Base-by-base conservation (phyloP, 2,797 vertebrate species). In the Novumbra hubbsi region DNA sequence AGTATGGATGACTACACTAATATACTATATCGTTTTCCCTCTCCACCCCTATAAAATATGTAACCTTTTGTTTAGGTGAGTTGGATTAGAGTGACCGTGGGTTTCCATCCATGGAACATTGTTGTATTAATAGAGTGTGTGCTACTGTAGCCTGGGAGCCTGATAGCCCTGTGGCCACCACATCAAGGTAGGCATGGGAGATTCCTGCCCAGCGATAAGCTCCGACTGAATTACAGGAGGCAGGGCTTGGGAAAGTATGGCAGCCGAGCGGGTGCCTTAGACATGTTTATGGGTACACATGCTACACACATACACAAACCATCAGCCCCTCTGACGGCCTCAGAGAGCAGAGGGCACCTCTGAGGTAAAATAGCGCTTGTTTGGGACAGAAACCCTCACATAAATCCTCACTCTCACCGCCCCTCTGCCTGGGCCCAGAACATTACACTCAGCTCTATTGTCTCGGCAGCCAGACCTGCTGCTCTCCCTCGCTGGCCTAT, bases 391-490 rank as follows among this genome's bases (percentile, higher is more conserved):
- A 84, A 86, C 87, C 34, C 82, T 86, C 78, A 55, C 79, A 88
- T 88, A 91, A 89, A 91, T 88, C 86, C 84, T 76, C 45, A 66
- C 50, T 60, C 80, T 84, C 79, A 80, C 64, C 80, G 79, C 68
- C 79, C 80, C 78, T 77, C 73, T 81, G 41, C 41, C 41, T 45
- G 41, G 82, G 71, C 60, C 71, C 63, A 76, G 73, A 60, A 87
- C 80, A 88, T 87, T 85, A 86, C 76, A 81, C 73, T 57, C 75
- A 72, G 14, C 69, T 52, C 17, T 74, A 65, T 27, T 66, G 7
- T 64, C 24, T 21, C 50, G 21, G 1, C 12, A 12, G 3, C 27
- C 17, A 4, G 19, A 4, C 28, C 2, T 28, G 68, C 73, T 60
- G 17, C 32, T 69, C 81, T 76, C 73, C 68, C 79, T 82, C 34